Base-by-base conservation (phyloP, 2,113 vertebrate species). In the Leucoraja erinaceus region DNA sequence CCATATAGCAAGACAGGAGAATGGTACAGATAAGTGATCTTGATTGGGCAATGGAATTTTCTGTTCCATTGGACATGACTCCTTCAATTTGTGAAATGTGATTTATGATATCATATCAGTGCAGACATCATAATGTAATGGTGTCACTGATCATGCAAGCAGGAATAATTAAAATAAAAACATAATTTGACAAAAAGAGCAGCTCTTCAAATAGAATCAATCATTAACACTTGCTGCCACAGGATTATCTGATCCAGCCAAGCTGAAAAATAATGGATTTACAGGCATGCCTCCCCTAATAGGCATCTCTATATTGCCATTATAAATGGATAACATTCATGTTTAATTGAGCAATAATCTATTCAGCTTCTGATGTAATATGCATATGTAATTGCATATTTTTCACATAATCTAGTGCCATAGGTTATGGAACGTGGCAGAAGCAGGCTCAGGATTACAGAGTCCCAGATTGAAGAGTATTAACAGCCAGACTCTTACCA, bases 181-280 rank as follows among this genome's bases (percentile, higher is more conserved):
- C 18, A 10, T 72, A 91, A 91, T 91, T 91, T 63, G n/a, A 90
- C n/a, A 47, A 68, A 90, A 91, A 72, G 33, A 72, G 66, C 31
- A 12, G 63, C 38, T 5, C 66, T 72, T 68, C 9, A 61, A 18
- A 38, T 47, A 72, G 70, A n/a, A 86, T 59, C 81, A 63, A 25
- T 5, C 11, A 61, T 28, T 63, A 63, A 86, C 56, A 86, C 28
- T 61, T 61, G 59, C 83, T 86, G 83, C 56, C 83, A 86, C 22
- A 31, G 56, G 56, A 86, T 86, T 61, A 86, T 86, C 83, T 86
- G 28, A 63, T 86, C 83, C 61, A 59, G 25, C 56, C 56, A 86
- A 59, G 83, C 83, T 86, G 83, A 86, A 86, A 86, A 63, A 86
- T 86, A 63, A 86, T 63, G 83, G 83, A 61, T 63, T 59, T 70